These are phyloP conservation scores for Brachyalestes nurse DNA, from an alignment of 2,797 vertebrate genomes.

Conservation along the genomic window DNA sequence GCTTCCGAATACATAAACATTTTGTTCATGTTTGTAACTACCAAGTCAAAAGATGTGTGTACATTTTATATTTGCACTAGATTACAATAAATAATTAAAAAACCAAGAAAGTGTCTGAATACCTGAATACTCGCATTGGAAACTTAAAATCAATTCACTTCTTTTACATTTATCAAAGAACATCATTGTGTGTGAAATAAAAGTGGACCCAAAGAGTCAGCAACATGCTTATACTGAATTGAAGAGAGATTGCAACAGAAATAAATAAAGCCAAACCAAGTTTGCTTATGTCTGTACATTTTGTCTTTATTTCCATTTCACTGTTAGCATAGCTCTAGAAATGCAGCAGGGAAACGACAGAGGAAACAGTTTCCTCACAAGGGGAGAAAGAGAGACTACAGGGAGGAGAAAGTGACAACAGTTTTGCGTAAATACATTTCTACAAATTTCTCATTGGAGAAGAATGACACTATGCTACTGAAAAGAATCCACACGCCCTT, in stretches of 20 bases:
- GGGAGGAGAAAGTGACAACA: constrained; percentile 76
- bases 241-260: background rate
- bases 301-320: constrained; percentile 84
- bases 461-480: constrained; percentile 65
- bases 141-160: no score
- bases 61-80: background rate
- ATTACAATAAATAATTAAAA: no score
- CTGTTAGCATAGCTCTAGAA: constrained; percentile 97
- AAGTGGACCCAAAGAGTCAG: background rate
- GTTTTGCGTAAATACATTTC: constrained; percentile 82
- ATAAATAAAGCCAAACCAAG: constrained; percentile 25
- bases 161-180: background rate
- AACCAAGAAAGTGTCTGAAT: background rate
- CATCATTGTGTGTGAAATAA: background rate
- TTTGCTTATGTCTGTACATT: constrained; percentile 88
- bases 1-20: no score
- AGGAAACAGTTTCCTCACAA: constrained; percentile 86
- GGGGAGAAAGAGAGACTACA: constrained; percentile 72
- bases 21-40: no score
- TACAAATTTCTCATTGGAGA: constrained; percentile 83
- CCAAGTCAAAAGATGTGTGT: no score
- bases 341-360: constrained; percentile 90
- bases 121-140: no score
- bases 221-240: background rate
- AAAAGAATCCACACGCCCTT: constrained; percentile 66